phyloP scores from a whole-genome alignment of 2,113 vertebrate genomes.

The Lophius piscatorius region DNA sequence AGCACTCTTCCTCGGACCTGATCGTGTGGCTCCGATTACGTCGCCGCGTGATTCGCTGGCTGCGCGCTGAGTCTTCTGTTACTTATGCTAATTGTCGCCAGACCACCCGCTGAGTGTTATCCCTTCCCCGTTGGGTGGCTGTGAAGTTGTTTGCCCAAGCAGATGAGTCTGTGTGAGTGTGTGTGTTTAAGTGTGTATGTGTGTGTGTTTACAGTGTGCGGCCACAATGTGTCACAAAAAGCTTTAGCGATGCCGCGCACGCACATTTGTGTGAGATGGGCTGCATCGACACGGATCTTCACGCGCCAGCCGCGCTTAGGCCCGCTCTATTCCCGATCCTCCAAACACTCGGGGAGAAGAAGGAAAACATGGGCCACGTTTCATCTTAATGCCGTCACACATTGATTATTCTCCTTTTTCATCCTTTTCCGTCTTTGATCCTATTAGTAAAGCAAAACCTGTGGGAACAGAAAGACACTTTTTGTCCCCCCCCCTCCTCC shows the following conservation, averaged over 20 bases:
- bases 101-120: conserved; percentile 64
- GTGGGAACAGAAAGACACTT: conserved; percentile 22
- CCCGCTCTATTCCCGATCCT: conserved; percentile 43
- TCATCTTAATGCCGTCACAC: conserved; percentile 47
- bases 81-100: conserved; percentile 77
- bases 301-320: conserved; percentile 21
- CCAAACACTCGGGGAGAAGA: conserved; percentile 40
- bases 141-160: conserved; percentile 76
- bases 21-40: conserved; percentile 39
- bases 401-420: conserved; percentile 54
- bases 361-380: conserved; percentile 31
- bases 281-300: conserved; percentile 48
- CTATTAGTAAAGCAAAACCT: conserved; percentile 52
- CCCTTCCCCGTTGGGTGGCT: conserved; percentile 66
- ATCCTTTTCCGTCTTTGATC: conserved; percentile 46
- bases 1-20: conserved; percentile 24
- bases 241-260: conserved; percentile 50
- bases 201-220: conserved; percentile 57
- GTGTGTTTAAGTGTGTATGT: conserved; percentile 37
- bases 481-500: not conserved
- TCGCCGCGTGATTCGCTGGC: conserved; percentile 49
- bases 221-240: conserved; percentile 47
- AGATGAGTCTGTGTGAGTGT: conserved; percentile 42
- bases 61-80: conserved; percentile 61
- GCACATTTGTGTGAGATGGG: conserved; percentile 30